Conservation (phyloP, 2,113 vertebrate species). For the Dasyurus viverrinus region DNA sequence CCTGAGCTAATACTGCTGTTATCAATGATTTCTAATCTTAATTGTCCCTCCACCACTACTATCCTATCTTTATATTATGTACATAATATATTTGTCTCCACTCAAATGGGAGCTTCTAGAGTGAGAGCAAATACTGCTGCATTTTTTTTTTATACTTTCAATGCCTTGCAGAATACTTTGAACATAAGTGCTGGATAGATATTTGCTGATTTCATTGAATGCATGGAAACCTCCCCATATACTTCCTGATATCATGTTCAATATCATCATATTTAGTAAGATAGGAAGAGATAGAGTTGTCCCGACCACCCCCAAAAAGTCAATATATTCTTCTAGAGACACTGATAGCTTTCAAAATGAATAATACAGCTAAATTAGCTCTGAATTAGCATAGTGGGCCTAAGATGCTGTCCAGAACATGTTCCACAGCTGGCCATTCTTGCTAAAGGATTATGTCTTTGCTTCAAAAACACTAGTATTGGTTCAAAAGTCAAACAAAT, state of each 20-base stretch:
- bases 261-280: not conserved
- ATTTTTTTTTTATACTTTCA: not conserved
- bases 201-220: not conserved
- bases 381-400: not conserved
- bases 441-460: not conserved
- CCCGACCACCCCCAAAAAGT: too few relatives aligned
- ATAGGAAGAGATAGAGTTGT: not conserved
- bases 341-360: slow-evolving; percentile 17
- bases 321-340: not conserved
- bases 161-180: not conserved
- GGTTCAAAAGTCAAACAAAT: not conserved
- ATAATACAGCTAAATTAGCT: not conserved
- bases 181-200: not conserved
- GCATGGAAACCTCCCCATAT: not conserved
- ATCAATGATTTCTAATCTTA: not conserved
- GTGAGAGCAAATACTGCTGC: not conserved
- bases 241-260: not conserved
- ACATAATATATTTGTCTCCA: not conserved
- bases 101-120: not conserved
- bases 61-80: not conserved
- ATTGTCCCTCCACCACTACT: not conserved
- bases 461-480: not conserved
- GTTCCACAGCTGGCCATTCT: not conserved
- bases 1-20: not conserved
- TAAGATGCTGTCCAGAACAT: not conserved